Evolutionary conservation across 2,888 invertebrate species (phyloP), one percentile per base, ranked within the genome.

Genomic region (Rhodophaea formosa): DNA sequence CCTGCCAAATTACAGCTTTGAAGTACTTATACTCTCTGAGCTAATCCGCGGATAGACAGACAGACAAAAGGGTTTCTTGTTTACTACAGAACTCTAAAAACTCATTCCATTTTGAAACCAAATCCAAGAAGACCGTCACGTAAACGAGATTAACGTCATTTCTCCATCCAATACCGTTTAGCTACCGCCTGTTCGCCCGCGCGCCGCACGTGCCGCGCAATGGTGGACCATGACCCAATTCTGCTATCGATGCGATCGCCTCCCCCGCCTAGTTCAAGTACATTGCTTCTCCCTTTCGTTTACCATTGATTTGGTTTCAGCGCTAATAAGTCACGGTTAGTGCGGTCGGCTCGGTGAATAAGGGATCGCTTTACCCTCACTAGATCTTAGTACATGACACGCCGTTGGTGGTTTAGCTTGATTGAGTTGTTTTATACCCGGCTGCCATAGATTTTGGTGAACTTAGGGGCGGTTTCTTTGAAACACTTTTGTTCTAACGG

Each of bases 161-260:
- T 45, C 54, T 15, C 16, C 56, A 56, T 58, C 56, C 60, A 56
- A 53, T 49, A 32, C 53, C 44, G 56, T 10, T 15, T 35, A 8
- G 35, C 42, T 23, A 53, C 42, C 46, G 43, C 47, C 32, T 64
- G 61, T 62, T 61, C 62, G 66, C 61, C 66, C 66, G 12, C 46
- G 42, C 67, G 68, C 65, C 69, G 73, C 75, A 73, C 70, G 72
- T 74, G 73, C 74, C 73, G 69, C 66, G 71, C 65, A 59, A 66
- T 67, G 64, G 61, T 45, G 63, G 74, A 81, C 87, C 87, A 67
- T 88, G 87, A 87, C 87, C 87, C 63, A 85, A 68, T 85, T 86
- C 65, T 60, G 69, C 66, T 83, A 87, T 87, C 83, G 86, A 87
- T 83, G 80, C 71, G 75, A 61, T 66, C 65, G 72, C 70, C 68